Evolutionary conservation across 2,113 vertebrate species (phyloP).

Genomic region (Calyptommatus sinebrachiatus): DNA sequence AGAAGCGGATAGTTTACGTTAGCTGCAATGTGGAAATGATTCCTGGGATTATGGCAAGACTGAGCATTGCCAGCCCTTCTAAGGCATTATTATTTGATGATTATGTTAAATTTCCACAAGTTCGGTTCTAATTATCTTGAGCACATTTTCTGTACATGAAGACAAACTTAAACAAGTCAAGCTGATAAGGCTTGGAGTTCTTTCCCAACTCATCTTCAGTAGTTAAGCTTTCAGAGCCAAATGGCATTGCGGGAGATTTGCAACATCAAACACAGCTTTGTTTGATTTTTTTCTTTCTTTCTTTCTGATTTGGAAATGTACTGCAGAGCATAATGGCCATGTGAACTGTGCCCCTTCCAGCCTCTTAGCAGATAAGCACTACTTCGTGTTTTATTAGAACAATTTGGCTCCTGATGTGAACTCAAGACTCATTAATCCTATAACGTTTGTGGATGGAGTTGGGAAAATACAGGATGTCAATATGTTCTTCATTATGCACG

Average conservation of each 20-base stretch:
- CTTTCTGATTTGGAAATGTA: conserved; percentile 63
- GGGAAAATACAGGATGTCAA: conserved; percentile 78
- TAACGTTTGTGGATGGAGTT: conserved; percentile 58
- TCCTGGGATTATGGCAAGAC: background rate
- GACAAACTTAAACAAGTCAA: conserved; percentile 8
- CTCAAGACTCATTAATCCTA: conserved; percentile 59
- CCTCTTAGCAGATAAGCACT: conserved; percentile 49
- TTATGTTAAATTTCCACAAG: background rate
- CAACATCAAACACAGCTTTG: conserved; percentile 56
- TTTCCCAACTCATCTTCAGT: conserved; percentile 74
- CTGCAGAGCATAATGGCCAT: conserved; percentile 56
- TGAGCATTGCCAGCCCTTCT: background rate
- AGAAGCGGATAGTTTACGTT: too few species aligned
- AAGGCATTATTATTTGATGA: background rate
- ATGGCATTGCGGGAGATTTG: conserved; percentile 72
- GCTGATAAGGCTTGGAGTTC: conserved; percentile 76
- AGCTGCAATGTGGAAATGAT: background rate
- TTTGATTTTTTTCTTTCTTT: conserved; percentile 41
- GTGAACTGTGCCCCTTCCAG: conserved; percentile 54
- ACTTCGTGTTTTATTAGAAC: conserved; percentile 62
- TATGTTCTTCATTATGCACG: conserved; percentile 83
- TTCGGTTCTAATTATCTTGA: conserved; percentile 7
- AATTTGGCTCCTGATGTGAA: conserved; percentile 59
- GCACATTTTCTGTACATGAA: background rate
- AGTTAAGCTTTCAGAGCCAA: conserved; percentile 71